Evolutionary conservation across 2,797 vertebrate genomes (phyloP).

Genomic region (Avahi laniger): DNA sequence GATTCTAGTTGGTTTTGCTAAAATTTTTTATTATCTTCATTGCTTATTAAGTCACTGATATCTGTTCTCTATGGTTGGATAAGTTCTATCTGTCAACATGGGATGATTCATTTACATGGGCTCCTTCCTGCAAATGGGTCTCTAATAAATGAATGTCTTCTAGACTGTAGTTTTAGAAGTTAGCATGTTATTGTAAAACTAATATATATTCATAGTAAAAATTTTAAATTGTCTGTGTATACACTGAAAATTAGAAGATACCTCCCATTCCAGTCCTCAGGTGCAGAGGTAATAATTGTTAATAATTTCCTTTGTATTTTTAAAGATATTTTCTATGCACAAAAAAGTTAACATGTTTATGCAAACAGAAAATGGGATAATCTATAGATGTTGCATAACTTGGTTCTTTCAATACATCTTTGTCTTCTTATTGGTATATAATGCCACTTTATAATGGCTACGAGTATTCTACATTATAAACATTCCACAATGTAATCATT

Average conservation of each 20-base stretch:
- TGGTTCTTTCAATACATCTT: background rate
- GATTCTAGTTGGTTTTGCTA: background rate
- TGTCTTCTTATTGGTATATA: background rate
- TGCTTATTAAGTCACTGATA: slow-evolving; percentile 17
- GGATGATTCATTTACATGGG: background rate
- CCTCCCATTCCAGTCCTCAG: background rate
- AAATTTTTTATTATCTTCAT: background rate
- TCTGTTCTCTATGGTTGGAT: background rate
- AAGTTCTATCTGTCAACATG: background rate
- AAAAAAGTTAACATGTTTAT: background rate
- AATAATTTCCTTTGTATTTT: background rate
- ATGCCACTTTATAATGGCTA: background rate
- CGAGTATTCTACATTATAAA: background rate
- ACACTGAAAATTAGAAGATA: background rate
- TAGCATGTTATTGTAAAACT: background rate
- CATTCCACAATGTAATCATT: background rate
- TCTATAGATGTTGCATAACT: background rate
- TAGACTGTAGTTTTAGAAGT: background rate
- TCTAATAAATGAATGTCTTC: slow-evolving; percentile 3
- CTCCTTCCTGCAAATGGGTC: background rate
- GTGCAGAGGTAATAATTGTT: background rate
- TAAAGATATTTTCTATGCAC: background rate
- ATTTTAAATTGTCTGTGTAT: background rate
- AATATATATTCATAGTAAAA: background rate
- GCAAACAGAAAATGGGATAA: background rate